Evolutionary conservation across 2,113 vertebrate genomes (phyloP), one percentile per base, ranked within the genome.

Genomic region (Nycticorax nycticorax): DNA sequence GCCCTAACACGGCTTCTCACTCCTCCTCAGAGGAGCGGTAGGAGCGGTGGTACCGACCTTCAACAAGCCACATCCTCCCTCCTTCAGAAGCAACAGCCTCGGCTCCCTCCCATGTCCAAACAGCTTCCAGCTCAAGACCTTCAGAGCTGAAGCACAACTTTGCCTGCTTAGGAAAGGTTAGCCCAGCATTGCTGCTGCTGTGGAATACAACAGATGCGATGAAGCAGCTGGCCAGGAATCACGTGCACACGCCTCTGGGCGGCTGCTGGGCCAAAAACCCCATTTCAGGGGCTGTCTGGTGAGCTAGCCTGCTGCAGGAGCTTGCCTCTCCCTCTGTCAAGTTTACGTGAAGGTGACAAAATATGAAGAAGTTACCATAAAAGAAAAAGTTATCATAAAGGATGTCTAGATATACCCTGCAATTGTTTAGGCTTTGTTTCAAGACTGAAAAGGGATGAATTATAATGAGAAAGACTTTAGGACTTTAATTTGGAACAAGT

Each of bases 41-140:
- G 56, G 69, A 81, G 47, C 15, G 68, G 9, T 2, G 30, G 10
- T 3, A 7, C 17, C 2, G 2, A 19, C 4, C 23, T 67, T 47
- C 56, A 75, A 16, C 1, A 43, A 55, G 56, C 32, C 62, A 50
- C 48, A 24, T 68, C 26, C 16, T 56, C 43, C 35, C 20, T 82
- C 52, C 37, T 77, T 18, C 75, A 45, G 16, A 28, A 30, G 67
- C 41, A 68, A 24, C 1, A 73, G 43, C 72, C 45, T 50, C 0
- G 0, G 5, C 55, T 77, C 37, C 50, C 22, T 47, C 50, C 50
- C 50, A 3, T 0, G 0, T 19, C 57, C 55, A 30, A 43, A 22
- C 18, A 27, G 24, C 37, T 27, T 41, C 48, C 3, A 15, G 4
- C 45, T 66, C 77, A 15, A 13, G 1, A 39, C 27, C n/a, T 71